Base-by-base conservation (phyloP, 2,113 vertebrate genomes). In the Poeciliopsis prolifica region DNA sequence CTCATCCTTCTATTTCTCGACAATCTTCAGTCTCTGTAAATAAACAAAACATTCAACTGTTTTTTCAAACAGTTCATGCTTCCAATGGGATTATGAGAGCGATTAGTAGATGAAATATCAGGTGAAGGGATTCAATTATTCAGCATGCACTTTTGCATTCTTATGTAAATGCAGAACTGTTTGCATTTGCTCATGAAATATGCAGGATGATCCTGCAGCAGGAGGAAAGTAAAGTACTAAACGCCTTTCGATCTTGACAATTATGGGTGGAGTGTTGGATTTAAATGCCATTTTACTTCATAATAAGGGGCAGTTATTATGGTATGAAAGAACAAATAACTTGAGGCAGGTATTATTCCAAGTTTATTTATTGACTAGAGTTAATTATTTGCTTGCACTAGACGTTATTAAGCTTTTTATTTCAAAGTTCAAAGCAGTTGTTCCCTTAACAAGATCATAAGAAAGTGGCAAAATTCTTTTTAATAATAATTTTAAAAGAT, bases 161-260 rank as follows among this genome's bases (percentile, higher is more conserved):
- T 63, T 63, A 48, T 70, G 68, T 66, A 28, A 40, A 68, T 73
- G 62, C 11, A 72, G 73, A 65, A 11, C 6, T 24, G 64, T 24
- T 24, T 54, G 29, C 54, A 75, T 65, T 80, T 73, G 65, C 29
- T 28, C 35, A 31, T 81, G 40, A 83, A 78, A 78, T 44, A 73
- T 71, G 61, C 69, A 74, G 63, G 68, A 51, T 30, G 31, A 26
- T 68, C 48, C 70, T 15, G 29, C 60, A 48, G 44, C 44, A 48
- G 61, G 2, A 63, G 64, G 40, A 51, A 14, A 64, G 37, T 17
- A 65, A 30, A 62, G 58, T 14, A 67, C 62, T 44, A 65, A 51
- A 42, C n/a, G 61, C n/a, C 58, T 40, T 72, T 4, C 37, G 58
- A 14, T 17, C 22, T 9, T 29, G 29, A 66, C 60, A 61, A 12